Conservation (phyloP, 2,113 vertebrate species). For the Zonotrichia leucophrys region DNA sequence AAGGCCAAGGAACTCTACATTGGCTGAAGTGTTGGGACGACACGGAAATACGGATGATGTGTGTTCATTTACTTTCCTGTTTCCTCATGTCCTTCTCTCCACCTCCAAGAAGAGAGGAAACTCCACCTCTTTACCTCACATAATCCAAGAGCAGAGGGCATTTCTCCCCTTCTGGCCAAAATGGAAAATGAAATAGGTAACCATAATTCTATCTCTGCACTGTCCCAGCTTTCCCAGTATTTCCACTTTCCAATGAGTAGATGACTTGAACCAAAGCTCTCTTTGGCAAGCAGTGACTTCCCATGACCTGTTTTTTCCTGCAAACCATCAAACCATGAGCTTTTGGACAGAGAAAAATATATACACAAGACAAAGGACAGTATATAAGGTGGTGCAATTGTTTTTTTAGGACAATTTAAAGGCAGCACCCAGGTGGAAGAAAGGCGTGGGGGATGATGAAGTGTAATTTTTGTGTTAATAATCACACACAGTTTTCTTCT, state of each 20-base stretch:
- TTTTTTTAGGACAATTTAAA: neutral
- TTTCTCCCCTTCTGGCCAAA: neutral
- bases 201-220: neutral
- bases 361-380: neutral
- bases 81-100: neutral
- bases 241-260: neutral
- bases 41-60: rapidly evolving
- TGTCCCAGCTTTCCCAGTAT: neutral
- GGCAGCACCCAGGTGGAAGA: neutral
- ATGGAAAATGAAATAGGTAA: neutral
- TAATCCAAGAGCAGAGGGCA: neutral
- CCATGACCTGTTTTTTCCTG: neutral
- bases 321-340: neutral
- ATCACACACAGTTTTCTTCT: neutral
- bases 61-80: neutral
- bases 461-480: neutral
- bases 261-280: neutral
- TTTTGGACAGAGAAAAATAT: neutral
- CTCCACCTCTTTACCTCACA: neutral
- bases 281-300: neutral
- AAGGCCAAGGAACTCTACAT: neutral
- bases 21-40: neutral
- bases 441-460: neutral
- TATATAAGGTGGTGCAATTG: rapidly evolving
- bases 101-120: neutral